These are phyloP conservation scores for Brachionichthys hirsutus DNA, from an alignment of 2,113 vertebrate genomes.

Conservation along the genomic window DNA sequence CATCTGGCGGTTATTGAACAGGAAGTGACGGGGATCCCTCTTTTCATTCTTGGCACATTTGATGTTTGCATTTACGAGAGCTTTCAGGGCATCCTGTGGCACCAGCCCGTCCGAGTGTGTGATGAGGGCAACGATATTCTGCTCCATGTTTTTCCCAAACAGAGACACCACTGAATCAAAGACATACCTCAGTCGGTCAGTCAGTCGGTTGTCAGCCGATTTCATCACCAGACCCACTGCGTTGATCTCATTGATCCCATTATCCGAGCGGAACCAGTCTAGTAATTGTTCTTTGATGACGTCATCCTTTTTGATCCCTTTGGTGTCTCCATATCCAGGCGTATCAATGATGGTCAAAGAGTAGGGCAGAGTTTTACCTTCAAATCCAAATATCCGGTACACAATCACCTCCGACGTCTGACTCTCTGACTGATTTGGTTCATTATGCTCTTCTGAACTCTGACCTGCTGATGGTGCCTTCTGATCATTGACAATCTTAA, in stretches of 20 bases:
- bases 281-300: neutral
- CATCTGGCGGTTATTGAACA: constrained; percentile 10
- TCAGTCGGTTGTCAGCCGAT: constrained; percentile 6
- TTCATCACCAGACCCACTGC: constrained; percentile 21
- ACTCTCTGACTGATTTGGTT: neutral
- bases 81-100: neutral
- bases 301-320: neutral
- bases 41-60: neutral
- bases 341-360: constrained; percentile 21
- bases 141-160: constrained; percentile 21
- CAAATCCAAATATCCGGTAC: constrained; percentile 1
- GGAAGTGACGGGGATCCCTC: constrained; percentile 1
- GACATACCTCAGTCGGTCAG: neutral
- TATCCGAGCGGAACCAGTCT: neutral
- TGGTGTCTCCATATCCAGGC: constrained; percentile 11
- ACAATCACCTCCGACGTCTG: constrained; percentile 9
- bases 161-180: constrained; percentile 21
- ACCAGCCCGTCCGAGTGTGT: neutral
- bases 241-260: constrained; percentile 6
- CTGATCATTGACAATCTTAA: neutral
- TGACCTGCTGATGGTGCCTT: neutral
- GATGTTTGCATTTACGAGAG: neutral
- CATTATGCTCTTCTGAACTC: neutral
- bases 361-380: constrained; percentile 1
- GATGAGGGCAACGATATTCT: constrained; percentile 3